These are phyloP conservation scores for Nyctibius bracteatus DNA, from an alignment of 2,113 vertebrate species.

Conservation along the genomic window DNA sequence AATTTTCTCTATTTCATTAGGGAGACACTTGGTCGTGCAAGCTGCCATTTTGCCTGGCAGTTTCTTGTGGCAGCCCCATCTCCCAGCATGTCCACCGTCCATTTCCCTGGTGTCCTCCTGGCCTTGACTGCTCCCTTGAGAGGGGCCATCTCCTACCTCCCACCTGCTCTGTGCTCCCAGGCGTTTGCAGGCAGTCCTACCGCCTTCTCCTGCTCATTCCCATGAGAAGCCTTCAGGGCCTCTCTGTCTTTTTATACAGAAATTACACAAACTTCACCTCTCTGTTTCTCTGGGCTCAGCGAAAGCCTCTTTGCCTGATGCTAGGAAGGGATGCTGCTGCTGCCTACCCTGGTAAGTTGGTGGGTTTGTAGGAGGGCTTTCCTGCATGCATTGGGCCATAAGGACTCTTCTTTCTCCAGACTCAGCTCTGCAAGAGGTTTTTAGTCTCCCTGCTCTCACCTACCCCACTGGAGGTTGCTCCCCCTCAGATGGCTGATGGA, in stretches of 20 bases:
- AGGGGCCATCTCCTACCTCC: neutral
- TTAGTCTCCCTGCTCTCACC: neutral
- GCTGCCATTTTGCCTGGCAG: neutral
- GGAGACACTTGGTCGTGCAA: rapidly evolving
- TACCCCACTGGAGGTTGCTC: neutral
- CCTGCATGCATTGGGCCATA: neutral
- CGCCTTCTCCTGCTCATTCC: neutral
- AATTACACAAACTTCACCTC: neutral
- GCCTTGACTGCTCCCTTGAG: neutral
- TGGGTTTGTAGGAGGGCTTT: neutral
- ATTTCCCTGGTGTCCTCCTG: neutral
- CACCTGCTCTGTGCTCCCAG: neutral
- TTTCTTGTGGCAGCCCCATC: neutral
- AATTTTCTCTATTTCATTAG: neutral
- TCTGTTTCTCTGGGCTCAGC: neutral
- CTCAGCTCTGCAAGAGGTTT: neutral
- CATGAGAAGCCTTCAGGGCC: neutral
- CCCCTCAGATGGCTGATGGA: neutral
- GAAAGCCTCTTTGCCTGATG: neutral
- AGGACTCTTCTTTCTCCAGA: neutral
- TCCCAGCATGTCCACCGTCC: neutral
- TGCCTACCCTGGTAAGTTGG: neutral
- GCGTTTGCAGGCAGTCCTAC: neutral
- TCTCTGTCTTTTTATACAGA: neutral
- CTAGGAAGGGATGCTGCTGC: neutral